Base-by-base conservation (phyloP, 2,113 vertebrate species). In the Toxotes jaculatrix region DNA sequence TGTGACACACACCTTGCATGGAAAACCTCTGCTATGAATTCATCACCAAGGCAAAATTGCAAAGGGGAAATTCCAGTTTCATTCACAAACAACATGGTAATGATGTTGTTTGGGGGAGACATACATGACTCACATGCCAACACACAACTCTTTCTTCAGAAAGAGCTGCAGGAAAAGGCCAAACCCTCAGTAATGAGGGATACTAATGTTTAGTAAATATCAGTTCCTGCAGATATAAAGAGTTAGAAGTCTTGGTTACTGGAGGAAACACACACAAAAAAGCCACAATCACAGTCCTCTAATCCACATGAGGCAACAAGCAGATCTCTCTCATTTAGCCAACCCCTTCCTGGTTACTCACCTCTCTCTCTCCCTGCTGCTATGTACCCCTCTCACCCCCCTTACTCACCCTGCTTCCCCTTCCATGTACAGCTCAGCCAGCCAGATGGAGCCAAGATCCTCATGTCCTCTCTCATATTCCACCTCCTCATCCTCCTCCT, bases 391-490 rank as follows among this genome's bases (percentile, higher is more conserved):
- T 70, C 85, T 71, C 63, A 71, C 82, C 69, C n/a, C 27, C n/a
- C 40, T 70, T 89, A 92, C 92, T 93, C 90, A 92, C 92, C 92
- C 89, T 69, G 74, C 59, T 65, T 49, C 90, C 76, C 86, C 83
- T 12, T 91, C 94, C 95, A 95, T 92, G 88, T 95, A 95, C 57
- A 95, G 91, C 84, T 94, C 93, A 42, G 91, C 88, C 71, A 91
- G 76, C 95, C 94, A 95, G 77, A 94, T 80, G 31, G 94, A 93
- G 72, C 94, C 95, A 0, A 94, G 71, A 42, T 95, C 94, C 71
- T 95, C 94, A 66, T 94, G 93, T 79, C 94, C 94, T 10, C 9
- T 63, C 84, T 94, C 94, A 88, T 92, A 94, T 81, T 93, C 94
- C 91, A 92, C 74, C 70, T 95, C 93, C 56, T 93, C 92, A 4